Conservation (phyloP, 2,797 vertebrate species). For the Discoglossus pictus region DNA sequence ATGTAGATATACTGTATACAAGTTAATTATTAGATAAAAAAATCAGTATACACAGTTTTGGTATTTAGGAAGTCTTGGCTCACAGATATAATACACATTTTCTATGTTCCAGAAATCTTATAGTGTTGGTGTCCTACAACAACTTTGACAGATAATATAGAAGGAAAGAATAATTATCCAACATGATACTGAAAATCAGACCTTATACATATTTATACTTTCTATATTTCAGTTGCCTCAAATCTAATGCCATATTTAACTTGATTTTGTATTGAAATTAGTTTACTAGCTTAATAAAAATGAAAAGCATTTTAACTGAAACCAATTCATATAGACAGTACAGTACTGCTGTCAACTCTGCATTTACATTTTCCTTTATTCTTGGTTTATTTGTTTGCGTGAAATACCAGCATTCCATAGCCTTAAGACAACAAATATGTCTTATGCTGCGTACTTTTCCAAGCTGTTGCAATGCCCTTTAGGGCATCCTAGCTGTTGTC, state of each 20-base stretch:
- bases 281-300: slow-evolving; percentile 30
- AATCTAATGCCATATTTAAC: not conserved
- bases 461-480: slow-evolving; percentile 67
- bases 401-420: slow-evolving; percentile 67
- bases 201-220: not conserved
- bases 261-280: not conserved
- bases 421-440: slow-evolving; percentile 65
- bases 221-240: not conserved
- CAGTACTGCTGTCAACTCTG: slow-evolving; percentile 54
- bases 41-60: too few relatives aligned
- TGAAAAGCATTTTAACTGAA: slow-evolving; percentile 50
- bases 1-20: too few relatives aligned
- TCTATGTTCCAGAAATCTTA: too few relatives aligned
- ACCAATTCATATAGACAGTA: slow-evolving; percentile 49
- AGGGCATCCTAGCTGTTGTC: slow-evolving; percentile 75
- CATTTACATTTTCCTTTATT: slow-evolving; percentile 58
- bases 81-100: too few relatives aligned
- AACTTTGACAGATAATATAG: too few relatives aligned
- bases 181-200: too few relatives aligned
- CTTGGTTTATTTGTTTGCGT: slow-evolving; percentile 62
- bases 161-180: too few relatives aligned
- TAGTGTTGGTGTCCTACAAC: too few relatives aligned
- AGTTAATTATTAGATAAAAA: too few relatives aligned
- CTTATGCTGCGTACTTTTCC: slow-evolving; percentile 62
- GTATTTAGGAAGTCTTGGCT: too few relatives aligned